Evolutionary conservation across 2,888 invertebrate genomes (phyloP).

Genomic region (Rhagonycha lutea): DNA sequence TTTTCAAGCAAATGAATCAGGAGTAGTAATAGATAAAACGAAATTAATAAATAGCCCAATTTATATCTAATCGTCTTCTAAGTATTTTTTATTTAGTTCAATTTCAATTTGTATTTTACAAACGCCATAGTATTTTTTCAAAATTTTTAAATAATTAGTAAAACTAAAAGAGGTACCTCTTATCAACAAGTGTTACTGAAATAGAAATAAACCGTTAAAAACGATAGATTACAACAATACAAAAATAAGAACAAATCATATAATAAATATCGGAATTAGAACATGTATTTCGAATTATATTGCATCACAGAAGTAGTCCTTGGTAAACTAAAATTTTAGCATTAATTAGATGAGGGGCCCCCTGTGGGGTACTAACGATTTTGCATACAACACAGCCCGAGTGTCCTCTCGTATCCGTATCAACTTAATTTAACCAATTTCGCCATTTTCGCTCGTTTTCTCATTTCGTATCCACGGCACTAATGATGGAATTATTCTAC

Average conservation of each 20-base stretch:
- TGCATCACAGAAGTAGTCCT: not conserved
- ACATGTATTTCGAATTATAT: not conserved
- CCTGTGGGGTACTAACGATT: not conserved
- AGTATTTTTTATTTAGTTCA: conserved; percentile 26
- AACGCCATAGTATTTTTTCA: conserved; percentile 21
- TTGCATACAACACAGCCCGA: not conserved
- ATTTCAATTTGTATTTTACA: conserved; percentile 27
- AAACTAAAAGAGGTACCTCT: conserved; percentile 6
- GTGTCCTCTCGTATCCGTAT: not conserved
- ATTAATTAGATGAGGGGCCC: not conserved
- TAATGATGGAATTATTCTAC: conserved; percentile 22
- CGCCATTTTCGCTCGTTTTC: not conserved
- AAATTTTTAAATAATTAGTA: conserved; percentile 5
- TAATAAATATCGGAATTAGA: not conserved
- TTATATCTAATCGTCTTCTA: conserved; percentile 21
- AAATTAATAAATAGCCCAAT: conserved; percentile 17
- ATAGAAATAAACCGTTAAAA: not conserved
- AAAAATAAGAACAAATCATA: not conserved
- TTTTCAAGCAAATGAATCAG: conserved; percentile 31
- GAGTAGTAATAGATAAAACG: conserved; percentile 30
- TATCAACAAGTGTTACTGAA: not conserved
- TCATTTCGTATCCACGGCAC: conserved; percentile 4
- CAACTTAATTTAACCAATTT: not conserved
- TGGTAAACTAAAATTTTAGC: not conserved
- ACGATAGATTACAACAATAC: not conserved